Percentiles rank a stretch among this genome's conserved stretches.
These are phyloP conservation scores for Pristiophorus japonicus DNA, from an alignment of 2,113 vertebrate species.

Conservation along the genomic window DNA sequence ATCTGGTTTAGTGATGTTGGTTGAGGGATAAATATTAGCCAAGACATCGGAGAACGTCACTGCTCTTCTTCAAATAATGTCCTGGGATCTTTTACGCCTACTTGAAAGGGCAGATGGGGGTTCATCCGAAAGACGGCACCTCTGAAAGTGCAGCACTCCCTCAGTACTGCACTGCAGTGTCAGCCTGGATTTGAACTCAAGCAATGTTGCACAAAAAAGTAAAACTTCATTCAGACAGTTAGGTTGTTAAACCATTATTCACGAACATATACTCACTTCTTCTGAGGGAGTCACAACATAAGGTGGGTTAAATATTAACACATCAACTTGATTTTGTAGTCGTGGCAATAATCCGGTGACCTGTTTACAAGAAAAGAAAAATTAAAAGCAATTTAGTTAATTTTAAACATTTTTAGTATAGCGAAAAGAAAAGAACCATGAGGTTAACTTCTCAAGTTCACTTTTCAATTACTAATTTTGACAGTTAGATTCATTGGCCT, in stretches of 20 bases:
- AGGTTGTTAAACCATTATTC: neutral
- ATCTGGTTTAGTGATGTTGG: too few relatives aligned
- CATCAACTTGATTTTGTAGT: slow-evolving; percentile 74
- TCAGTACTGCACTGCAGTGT: too few relatives aligned
- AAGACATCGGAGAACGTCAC: too few relatives aligned
- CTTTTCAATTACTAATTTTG: neutral
- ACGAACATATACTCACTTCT: slow-evolving; percentile 64
- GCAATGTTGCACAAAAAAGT: neutral
- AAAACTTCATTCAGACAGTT: neutral
- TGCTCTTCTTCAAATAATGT: too few relatives aligned
- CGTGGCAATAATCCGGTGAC: slow-evolving; percentile 69
- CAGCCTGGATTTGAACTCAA: neutral
- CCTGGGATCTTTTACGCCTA: too few relatives aligned
- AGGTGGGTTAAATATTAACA: slow-evolving; percentile 88
- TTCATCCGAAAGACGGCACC: too few relatives aligned
- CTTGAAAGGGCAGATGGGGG: too few relatives aligned
- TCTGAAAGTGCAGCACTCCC: too few relatives aligned
- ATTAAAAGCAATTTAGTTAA: neutral
- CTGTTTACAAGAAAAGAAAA: slow-evolving; percentile 49
- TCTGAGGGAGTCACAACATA: slow-evolving; percentile 86
- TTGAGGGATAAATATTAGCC: too few relatives aligned
- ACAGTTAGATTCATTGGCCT: neutral
- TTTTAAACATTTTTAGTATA: neutral
- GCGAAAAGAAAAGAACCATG: neutral
- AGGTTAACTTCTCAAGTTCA: neutral